Base-by-base conservation (phyloP, 2,888 invertebrate genomes). In the Brachyopa scutellaris region DNA sequence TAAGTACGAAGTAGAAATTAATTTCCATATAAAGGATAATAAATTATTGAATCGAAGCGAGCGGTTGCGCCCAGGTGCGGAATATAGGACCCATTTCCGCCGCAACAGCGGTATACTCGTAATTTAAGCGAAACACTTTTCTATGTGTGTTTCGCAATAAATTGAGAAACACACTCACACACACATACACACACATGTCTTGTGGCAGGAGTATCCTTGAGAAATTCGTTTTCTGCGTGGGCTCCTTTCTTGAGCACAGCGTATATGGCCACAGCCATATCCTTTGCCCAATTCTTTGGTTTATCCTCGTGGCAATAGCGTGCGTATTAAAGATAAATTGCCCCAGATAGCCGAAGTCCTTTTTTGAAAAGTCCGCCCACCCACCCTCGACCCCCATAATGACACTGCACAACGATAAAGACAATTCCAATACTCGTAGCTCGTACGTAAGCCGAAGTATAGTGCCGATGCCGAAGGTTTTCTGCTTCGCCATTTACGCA, bases 291-390 rank as follows among this genome's bases (percentile, higher is more conserved):
- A 69, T 74, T 74, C 42, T 15, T 55, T 49, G 62, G 64, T 59
- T 62, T 62, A 78, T 77, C 59, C 83, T 69, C 72, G 78, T 67
- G 67, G 77, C 77, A 64, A 78, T 83, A 73, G 83, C 83, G 83
- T 83, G 83, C 83, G 83, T 83, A 78, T 73, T 62, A 69, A 47
- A 83, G 78, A 83, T 83, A 83, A 78, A 83, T 83, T 78, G 61
- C 72, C 36, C 17, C 17, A 73, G 78, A 83, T 78, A 73, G 45
- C 61, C 47, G 36, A 57, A 78, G 73, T 67, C 62, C 49, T 73
- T 53, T 82, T 70, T 70, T 19, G 47, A 61, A 77, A 66, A 38
- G 21, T 36, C 17, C 57, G 31, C 40, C 15, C 36, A 26, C 26
- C 47, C 38, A 33, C 33, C 23, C n/a, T 17, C 33, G 11, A 23